Base-by-base conservation (phyloP, 2,113 vertebrate genomes). In the Monarcha castaneiventris region DNA sequence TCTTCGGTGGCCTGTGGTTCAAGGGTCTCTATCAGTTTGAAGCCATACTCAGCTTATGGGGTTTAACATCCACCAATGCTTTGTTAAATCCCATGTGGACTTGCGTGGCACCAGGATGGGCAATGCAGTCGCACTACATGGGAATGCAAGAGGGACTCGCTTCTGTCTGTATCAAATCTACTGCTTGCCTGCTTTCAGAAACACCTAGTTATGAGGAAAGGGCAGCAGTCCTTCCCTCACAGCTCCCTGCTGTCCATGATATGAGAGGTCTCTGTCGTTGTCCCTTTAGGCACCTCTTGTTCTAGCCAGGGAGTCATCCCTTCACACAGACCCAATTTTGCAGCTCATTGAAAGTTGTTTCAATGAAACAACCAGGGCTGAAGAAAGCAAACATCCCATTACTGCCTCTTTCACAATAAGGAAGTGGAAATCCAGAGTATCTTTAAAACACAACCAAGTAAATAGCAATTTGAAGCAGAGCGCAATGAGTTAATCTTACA, bases 401-500 rank as follows among this genome's bases (percentile, higher is more conserved):
- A 37, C 55, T 80, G 56, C 43, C 66, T 79, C 78, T 89, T 81
- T 78, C 77, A 18, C 66, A 64, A 13, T 13, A 66, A 68, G 61
- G 67, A 82, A 63, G 51, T 79, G 54, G 59, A 90, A 83, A 79
- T 63, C 29, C 56, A 39, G 55, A 48, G 12, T 35, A 59, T 78
- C 52, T 89, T 89, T 89, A 46, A 87, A 94, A 79, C 37, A 82
- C 69, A 72, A 58, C 32, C 20, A 54, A 84, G 61, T 74, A 92
- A 95, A 78, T 63, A 92, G 52, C 49, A 43, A 67, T 73, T 91
- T 77, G 77, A 66, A 91, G 71, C 67, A 3, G 33, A 89, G 32
- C 93, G 67, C 88, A 91, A 85, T 21, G 93, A 92, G 94, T 95
- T 95, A 94, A 97, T 86, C 78, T 94, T 73, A 37, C 87, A 92